Percentiles rank a stretch among this genome's conserved stretches.
Conservation (phyloP, 2,113 vertebrate genomes). For the Cranoglanis bouderius region DNA sequence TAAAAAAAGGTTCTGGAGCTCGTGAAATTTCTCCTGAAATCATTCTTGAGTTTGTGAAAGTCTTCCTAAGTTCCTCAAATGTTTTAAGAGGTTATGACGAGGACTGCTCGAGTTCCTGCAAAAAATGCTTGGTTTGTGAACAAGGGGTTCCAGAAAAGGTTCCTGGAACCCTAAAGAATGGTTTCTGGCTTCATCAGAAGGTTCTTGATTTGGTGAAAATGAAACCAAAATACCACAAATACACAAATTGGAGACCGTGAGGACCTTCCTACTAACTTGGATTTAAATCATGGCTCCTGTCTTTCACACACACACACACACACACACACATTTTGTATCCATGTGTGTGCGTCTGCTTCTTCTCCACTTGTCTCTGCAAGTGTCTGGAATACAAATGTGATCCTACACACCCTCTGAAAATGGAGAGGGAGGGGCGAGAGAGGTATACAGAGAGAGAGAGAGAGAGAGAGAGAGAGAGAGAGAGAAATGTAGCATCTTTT, state of each 20-base stretch:
- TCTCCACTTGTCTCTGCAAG: slow-evolving; percentile 39
- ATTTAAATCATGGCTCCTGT: neutral
- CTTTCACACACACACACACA: neutral
- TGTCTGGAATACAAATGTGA: slow-evolving; percentile 57
- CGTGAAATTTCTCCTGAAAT: neutral
- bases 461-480: slow-evolving; percentile 21
- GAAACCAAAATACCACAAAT: neutral
- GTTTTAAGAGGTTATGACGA: too few relatives aligned
- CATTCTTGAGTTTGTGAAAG: too few relatives aligned
- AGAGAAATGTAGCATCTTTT: slow-evolving; percentile 12
- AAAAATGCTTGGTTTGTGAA: neutral
- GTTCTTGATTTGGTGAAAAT: neutral
- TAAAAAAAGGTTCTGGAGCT: neutral
- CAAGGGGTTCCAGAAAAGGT: neutral
- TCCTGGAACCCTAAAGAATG: neutral
- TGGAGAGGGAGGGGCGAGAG: slow-evolving; percentile 13
- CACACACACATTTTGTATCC: neutral
- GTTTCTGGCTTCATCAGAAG: neutral
- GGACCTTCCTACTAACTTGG: neutral
- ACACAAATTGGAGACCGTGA: neutral
- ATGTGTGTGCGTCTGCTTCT: slow-evolving; percentile 17
- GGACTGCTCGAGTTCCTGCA: neutral
- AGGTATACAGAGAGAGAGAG: neutral
- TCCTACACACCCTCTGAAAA: slow-evolving; percentile 22
- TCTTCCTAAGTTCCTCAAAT: too few relatives aligned